These are phyloP conservation scores for Eretmochelys imbricata DNA, from an alignment of 2,113 vertebrate genomes.

Conservation along the genomic window DNA sequence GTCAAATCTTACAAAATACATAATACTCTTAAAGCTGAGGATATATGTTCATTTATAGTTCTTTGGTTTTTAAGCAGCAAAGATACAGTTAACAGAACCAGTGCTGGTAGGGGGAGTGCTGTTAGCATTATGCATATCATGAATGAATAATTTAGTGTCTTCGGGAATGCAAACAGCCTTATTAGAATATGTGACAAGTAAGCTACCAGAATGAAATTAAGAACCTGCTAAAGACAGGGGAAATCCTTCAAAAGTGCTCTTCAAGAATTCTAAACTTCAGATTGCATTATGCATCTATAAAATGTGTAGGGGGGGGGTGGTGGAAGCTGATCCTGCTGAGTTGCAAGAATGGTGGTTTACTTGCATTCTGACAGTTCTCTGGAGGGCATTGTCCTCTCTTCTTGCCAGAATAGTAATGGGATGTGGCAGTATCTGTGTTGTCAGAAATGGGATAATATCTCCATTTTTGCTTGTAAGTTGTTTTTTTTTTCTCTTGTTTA, in stretches of 20 bases:
- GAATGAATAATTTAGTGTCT: conserved; percentile 83
- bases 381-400: conserved; percentile 29
- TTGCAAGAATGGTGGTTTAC: conserved; percentile 63
- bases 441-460: conserved; percentile 73
- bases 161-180: conserved; percentile 73
- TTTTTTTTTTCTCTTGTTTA: conserved; percentile 42
- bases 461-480: conserved; percentile 75
- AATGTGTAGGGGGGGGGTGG: neutral
- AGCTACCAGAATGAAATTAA: conserved; percentile 5
- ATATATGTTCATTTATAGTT: neutral
- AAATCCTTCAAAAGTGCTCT: neutral
- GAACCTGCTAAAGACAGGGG: neutral
- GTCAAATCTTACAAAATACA: neutral
- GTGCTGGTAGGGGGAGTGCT: conserved; percentile 53
- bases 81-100: conserved; percentile 38
- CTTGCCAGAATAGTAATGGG: conserved; percentile 64
- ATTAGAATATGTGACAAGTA: conserved; percentile 12
- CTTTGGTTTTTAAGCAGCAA: neutral
- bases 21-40: neutral
- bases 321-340: neutral
- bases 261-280: neutral
- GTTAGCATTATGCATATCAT: conserved; percentile 58
- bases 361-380: conserved; percentile 59
- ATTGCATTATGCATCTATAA: neutral
- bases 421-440: conserved; percentile 82